These are phyloP conservation scores for Furnarius figulus DNA, from an alignment of 2,113 vertebrate genomes.

Conservation along the genomic window DNA sequence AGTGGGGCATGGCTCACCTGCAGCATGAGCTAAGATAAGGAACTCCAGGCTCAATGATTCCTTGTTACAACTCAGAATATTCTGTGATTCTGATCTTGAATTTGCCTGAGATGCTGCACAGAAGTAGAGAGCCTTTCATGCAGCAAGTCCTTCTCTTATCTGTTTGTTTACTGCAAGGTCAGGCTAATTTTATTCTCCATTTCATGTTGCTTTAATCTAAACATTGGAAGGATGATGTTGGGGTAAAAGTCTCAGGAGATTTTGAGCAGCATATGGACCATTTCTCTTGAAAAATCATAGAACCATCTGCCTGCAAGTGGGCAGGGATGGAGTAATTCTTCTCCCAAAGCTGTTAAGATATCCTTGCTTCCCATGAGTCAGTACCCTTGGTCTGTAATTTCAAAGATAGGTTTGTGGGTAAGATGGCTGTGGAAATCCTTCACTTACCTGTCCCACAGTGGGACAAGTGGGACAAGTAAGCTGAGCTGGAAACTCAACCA, in stretches of 20 bases:
- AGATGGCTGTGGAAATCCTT: neutral
- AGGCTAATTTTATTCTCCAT: slow-evolving; percentile 31
- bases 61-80: neutral
- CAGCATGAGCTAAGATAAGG: slow-evolving; percentile 62
- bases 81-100: neutral
- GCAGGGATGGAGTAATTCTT: neutral
- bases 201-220: slow-evolving; percentile 30
- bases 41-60: neutral
- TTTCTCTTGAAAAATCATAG: neutral
- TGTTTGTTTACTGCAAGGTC: slow-evolving; percentile 45
- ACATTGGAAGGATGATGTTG: neutral
- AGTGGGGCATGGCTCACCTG: slow-evolving; percentile 41
- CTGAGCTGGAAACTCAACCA: neutral
- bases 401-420: neutral
- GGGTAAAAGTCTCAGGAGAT: neutral
- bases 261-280: neutral
- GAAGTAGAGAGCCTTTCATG: slow-evolving; percentile 44
- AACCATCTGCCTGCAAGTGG: neutral
- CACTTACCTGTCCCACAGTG: neutral
- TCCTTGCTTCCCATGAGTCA: neutral
- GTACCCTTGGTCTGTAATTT: neutral
- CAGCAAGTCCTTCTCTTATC: slow-evolving; percentile 60
- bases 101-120: slow-evolving; percentile 25
- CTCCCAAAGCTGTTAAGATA: neutral
- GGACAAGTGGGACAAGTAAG: neutral